Evolutionary conservation across 2,888 invertebrate genomes (phyloP).

Genomic region (Heliconius erato): DNA sequence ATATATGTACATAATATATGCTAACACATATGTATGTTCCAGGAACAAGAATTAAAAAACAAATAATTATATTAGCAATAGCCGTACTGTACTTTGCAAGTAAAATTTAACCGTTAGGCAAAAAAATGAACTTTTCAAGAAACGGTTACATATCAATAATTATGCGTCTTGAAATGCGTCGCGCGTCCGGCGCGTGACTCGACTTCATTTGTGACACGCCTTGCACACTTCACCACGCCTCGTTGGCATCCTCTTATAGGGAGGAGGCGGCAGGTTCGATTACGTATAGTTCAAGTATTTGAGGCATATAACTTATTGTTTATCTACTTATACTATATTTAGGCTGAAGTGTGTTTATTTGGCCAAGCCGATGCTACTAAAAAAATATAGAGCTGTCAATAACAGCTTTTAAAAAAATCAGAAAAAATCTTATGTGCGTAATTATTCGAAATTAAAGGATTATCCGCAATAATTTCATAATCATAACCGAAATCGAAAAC

Average conservation of each 20-base stretch:
- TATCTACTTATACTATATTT: no score
- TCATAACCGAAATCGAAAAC: no score
- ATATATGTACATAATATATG: not conserved
- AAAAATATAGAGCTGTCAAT: no score
- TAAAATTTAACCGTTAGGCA: constrained; percentile 28
- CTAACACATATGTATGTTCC: not conserved
- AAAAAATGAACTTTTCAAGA: constrained; percentile 28
- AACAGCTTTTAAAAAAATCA: no score
- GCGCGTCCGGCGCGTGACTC: constrained; percentile 27
- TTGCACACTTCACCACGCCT: not conserved
- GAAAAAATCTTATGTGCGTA: no score
- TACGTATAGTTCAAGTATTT: not conserved
- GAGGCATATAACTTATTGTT: not conserved
- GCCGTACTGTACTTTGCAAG: constrained; percentile 14
- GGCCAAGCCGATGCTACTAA: no score
- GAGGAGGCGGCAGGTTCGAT: not conserved
- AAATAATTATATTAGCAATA: not conserved
- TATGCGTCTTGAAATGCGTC: constrained; percentile 39
- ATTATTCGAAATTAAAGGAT: no score
- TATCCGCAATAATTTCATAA: no score
- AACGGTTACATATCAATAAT: constrained; percentile 39
- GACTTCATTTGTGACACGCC: constrained; percentile 13
- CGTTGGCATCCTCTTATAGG: not conserved
- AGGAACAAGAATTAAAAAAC: not conserved
- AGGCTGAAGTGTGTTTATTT: no score